Evolutionary conservation across 2,888 invertebrate genomes (phyloP).

Genomic region (Endotricha flammealis): DNA sequence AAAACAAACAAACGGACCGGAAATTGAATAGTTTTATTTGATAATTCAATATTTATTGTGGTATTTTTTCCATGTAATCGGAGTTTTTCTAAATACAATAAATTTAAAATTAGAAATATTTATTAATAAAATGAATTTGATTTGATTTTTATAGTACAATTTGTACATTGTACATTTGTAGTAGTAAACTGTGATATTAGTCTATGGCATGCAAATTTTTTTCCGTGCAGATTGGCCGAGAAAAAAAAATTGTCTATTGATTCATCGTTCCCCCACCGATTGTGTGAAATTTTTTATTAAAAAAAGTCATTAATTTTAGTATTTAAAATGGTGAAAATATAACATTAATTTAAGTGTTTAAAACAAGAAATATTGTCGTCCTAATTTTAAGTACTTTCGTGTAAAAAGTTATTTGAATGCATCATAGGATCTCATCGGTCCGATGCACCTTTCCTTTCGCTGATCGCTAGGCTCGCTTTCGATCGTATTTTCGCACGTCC

Average conservation of each 20-base stretch:
- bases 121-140: too few relatives aligned
- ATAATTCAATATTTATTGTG: too few relatives aligned
- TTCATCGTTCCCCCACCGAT: slow-evolving; percentile 71
- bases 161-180: too few relatives aligned
- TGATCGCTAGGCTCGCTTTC: slow-evolving; percentile 47
- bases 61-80: too few relatives aligned
- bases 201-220: slow-evolving; percentile 5
- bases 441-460: slow-evolving; percentile 41
- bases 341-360: slow-evolving; percentile 30
- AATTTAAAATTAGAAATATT: too few relatives aligned
- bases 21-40: too few relatives aligned
- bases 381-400: slow-evolving; percentile 10
- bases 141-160: too few relatives aligned
- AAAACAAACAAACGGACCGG: too few relatives aligned
- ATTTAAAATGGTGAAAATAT: slow-evolving; percentile 39
- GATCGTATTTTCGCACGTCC: slow-evolving; percentile 59
- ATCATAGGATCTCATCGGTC: slow-evolving; percentile 23
- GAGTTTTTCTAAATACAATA: too few relatives aligned
- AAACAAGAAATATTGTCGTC: slow-evolving; percentile 32
- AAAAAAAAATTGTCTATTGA: slow-evolving; percentile 65
- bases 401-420: slow-evolving; percentile 4
- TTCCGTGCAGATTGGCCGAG: slow-evolving; percentile 11
- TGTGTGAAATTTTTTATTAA: slow-evolving; percentile 40
- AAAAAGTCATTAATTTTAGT: slow-evolving; percentile 39
- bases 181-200: too few relatives aligned